Conservation (phyloP, 2,888 invertebrate species). For the Mesorhabditis spiculigera region DNA sequence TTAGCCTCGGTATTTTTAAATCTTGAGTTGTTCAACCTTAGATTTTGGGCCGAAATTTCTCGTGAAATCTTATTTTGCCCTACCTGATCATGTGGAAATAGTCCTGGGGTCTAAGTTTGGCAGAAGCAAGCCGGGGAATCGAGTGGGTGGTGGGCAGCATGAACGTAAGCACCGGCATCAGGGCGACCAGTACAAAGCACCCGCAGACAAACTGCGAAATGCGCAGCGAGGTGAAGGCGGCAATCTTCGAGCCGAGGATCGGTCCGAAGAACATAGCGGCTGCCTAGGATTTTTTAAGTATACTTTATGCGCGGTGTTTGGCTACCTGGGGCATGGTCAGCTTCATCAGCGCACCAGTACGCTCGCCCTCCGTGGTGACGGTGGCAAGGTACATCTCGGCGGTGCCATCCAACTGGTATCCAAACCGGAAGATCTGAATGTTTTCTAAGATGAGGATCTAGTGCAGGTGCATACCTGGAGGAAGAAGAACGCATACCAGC, state of each 20-base stretch:
- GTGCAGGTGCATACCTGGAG: constrained; percentile 34
- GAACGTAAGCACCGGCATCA: constrained; percentile 51
- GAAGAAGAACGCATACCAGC: constrained; percentile 53
- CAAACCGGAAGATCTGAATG: constrained; percentile 49
- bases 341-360: constrained; percentile 53
- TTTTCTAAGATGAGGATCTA: neutral
- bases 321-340: constrained; percentile 51
- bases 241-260: constrained; percentile 51
- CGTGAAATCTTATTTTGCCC: constrained; percentile 23
- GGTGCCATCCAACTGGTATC: constrained; percentile 56
- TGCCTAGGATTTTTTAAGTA: constrained; percentile 27
- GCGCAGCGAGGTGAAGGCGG: constrained; percentile 52
- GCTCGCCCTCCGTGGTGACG: constrained; percentile 54
- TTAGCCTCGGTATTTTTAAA: no score
- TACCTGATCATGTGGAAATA: constrained; percentile 54
- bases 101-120: constrained; percentile 55
- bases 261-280: constrained; percentile 51
- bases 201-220: constrained; percentile 48
- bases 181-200: constrained; percentile 35
- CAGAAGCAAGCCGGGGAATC: constrained; percentile 54
- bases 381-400: constrained; percentile 59
- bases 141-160: constrained; percentile 56
- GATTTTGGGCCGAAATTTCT: neutral
- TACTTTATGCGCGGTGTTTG: neutral
- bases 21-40: no score